Percentiles rank a stretch among this genome's conserved stretches.
phyloP scores from a whole-genome alignment of 2,797 vertebrate genomes.

The Pseudomugil gertrudae region DNA sequence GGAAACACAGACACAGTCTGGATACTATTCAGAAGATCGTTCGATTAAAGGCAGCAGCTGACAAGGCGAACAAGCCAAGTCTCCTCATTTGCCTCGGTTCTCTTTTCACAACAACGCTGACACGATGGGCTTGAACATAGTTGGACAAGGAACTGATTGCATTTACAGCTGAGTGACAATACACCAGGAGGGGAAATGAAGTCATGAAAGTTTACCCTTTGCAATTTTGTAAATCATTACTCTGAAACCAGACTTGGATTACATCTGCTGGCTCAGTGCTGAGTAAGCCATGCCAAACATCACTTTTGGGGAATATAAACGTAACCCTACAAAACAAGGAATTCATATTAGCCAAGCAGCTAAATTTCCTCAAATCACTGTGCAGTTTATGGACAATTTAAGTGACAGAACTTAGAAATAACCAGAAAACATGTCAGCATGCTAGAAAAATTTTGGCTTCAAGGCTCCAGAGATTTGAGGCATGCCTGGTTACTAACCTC shows the following conservation, averaged over 20 bases:
- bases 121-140: slow-evolving; percentile 61
- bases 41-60: slow-evolving; percentile 73
- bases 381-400: slow-evolving; percentile 63
- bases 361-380: slow-evolving; percentile 65
- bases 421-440: slow-evolving; percentile 54
- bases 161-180: slow-evolving; percentile 79
- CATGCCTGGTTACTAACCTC: slow-evolving; percentile 50
- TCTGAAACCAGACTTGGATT: slow-evolving; percentile 59
- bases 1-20: slow-evolving; percentile 67
- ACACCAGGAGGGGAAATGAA: slow-evolving; percentile 79
- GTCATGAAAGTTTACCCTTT: slow-evolving; percentile 77
- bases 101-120: slow-evolving; percentile 61
- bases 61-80: slow-evolving; percentile 72
- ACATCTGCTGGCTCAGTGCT: slow-evolving; percentile 62
- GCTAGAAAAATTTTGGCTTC: slow-evolving; percentile 41
- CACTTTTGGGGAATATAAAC: slow-evolving; percentile 70
- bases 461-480: slow-evolving; percentile 37
- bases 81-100: slow-evolving; percentile 54
- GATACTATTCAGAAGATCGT: slow-evolving; percentile 70
- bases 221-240: slow-evolving; percentile 78
- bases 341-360: slow-evolving; percentile 59
- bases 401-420: slow-evolving; percentile 51
- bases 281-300: slow-evolving; percentile 63
- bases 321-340: slow-evolving; percentile 61
- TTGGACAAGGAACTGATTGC: slow-evolving; percentile 77